phyloP scores from a whole-genome alignment of 2,113 vertebrate genomes.

The Lota lota region DNA sequence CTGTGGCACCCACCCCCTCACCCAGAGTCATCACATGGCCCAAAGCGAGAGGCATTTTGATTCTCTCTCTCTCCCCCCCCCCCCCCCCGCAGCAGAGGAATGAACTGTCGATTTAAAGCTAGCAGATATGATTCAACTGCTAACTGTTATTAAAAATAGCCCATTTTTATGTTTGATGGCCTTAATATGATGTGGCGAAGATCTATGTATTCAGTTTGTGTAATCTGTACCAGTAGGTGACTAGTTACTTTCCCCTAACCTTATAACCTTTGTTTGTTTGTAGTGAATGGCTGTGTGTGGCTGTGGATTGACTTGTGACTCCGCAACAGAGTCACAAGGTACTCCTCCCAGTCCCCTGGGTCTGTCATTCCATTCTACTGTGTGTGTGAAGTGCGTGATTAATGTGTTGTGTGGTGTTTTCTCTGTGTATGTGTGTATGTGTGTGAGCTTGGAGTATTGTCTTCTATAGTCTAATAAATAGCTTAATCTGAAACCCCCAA shows the following conservation, averaged over 20 bases:
- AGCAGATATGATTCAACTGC: no score
- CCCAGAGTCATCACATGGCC: no score
- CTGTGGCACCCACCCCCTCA: no score
- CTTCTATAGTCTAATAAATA: conserved; percentile 10
- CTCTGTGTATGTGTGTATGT: conserved; percentile 23
- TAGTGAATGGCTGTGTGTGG: conserved; percentile 21
- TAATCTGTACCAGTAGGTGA: no score
- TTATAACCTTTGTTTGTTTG: neutral
- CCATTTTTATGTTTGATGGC: no score
- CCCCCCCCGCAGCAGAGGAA: no score
- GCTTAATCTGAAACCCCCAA: conserved; percentile 10
- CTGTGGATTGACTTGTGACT: conserved; percentile 26
- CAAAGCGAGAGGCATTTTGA: no score
- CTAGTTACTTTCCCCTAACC: neutral
- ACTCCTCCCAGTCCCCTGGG: conserved; percentile 46
- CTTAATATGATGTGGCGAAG: no score
- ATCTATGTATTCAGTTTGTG: no score
- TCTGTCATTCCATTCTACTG: conserved; percentile 44
- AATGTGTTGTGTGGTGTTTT: conserved; percentile 29
- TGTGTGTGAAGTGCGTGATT: conserved; percentile 19
- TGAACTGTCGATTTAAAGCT: no score
- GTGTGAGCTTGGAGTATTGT: conserved; percentile 9
- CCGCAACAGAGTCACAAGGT: conserved; percentile 41
- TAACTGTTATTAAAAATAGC: no score
- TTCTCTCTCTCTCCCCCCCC: no score